Percentiles rank a stretch among this genome's conserved stretches.
phyloP scores from a whole-genome alignment of 2,113 vertebrate genomes.

The Proterorhinus semilunaris region DNA sequence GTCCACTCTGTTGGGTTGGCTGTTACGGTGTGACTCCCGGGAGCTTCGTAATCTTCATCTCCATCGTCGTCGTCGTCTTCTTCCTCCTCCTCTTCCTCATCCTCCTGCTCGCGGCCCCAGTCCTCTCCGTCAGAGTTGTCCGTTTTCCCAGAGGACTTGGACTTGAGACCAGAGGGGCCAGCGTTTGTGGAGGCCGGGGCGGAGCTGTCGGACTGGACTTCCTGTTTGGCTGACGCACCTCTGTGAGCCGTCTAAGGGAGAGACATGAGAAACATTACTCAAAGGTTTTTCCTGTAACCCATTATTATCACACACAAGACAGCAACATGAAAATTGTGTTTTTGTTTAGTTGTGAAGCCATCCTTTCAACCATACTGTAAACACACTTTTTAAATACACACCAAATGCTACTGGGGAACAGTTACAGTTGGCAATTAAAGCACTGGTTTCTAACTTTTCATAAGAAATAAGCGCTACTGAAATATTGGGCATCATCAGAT shows the following conservation, averaged over 20 bases:
- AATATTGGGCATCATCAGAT: neutral
- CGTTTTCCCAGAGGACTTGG: conserved; percentile 57
- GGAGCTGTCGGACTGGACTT: conserved; percentile 65
- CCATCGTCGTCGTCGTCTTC: conserved; percentile 32
- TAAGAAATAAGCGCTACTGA: neutral
- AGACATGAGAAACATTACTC: neutral
- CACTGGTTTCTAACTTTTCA: too few species aligned
- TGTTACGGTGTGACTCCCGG: conserved; percentile 21
- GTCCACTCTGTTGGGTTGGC: conserved; percentile 64
- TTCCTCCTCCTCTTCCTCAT: conserved; percentile 71
- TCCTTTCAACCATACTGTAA: neutral
- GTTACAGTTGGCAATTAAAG: too few species aligned
- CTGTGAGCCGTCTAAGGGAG: conserved; percentile 71
- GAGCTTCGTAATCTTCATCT: conserved; percentile 61
- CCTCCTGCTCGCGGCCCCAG: conserved; percentile 73
- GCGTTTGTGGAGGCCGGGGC: conserved; percentile 65
- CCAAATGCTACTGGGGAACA: too few species aligned
- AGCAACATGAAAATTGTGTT: too few species aligned
- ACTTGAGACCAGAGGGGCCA: conserved; percentile 47
- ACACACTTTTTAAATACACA: neutral
- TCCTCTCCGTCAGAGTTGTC: conserved; percentile 74
- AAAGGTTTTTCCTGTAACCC: too few species aligned
- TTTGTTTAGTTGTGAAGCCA: too few species aligned
- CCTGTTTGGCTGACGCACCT: conserved; percentile 73
- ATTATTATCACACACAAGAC: too few species aligned